Base-by-base conservation (phyloP, 1,140 invertebrate species). In the Drosophila punjabiensis region DNA sequence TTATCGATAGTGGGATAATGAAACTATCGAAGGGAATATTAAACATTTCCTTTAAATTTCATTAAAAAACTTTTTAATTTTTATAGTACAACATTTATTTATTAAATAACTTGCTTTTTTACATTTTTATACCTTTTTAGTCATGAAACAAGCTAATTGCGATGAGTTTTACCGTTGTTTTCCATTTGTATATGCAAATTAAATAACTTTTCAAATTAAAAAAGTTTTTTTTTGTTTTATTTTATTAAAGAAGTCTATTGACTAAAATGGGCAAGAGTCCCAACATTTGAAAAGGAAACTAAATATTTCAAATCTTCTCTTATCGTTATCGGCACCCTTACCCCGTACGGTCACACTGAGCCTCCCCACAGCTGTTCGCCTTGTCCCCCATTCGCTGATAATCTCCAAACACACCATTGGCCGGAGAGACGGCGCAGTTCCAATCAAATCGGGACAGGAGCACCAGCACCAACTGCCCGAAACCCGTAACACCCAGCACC, bases 361-460 rank as follows among this genome's bases (percentile, higher is more conserved):
- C 13, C 33, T 7, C 28, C 28, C 4, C 7, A 37, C 53, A 56
- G 53, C 53, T 56, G 53, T 56, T 56, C 18, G 33, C 53, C 53
- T 24, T 37, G 53, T 56, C 18, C 33, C 33, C 33, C 53, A 56
- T 24, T 56, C 33, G 5, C 53, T 37, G 18, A 20, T 56, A 33
- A 56, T 37, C 32, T 24, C 53, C 52, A 33, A 53, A 18, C 48
- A 32, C 1, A 24, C 53, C 2, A 10, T 41, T 13, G 6, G 20
- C 37, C 24, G 56, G 56, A 43, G 48, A 50, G 56, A 58, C 56
- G 56, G 56, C 56, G 56, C 56, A 59, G 56, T 59, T 30, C 24
- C 20, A 60, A 60, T 43, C 37, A 60, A 43, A 60, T 28, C 24
- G 18, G 37, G 56, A 4, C 56, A 43, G 35, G 37, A 60, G 11